phyloP scores from a whole-genome alignment of 1,140 invertebrate genomes.

The Brachionus plicatilis region DNA sequence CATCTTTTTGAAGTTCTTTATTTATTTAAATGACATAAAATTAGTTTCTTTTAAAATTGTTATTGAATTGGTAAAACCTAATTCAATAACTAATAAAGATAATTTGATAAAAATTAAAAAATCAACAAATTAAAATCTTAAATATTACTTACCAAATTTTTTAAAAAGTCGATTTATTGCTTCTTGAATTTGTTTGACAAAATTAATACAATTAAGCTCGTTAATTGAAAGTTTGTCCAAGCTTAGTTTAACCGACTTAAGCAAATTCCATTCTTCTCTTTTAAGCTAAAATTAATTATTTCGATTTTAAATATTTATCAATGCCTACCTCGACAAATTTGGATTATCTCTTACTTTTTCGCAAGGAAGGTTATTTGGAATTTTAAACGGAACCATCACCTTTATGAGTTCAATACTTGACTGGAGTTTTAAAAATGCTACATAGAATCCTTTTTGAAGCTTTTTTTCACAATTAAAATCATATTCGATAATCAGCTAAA shows the following conservation, averaged over 20 bases:
- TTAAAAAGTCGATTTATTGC: slow-evolving; percentile 7
- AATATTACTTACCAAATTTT: slow-evolving; percentile 33
- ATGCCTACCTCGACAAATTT: slow-evolving; percentile 81
- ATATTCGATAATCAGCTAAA: background rate
- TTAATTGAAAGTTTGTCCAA: background rate
- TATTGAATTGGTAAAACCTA: background rate
- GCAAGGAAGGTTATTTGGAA: slow-evolving; percentile 85
- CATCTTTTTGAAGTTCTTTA: too few species aligned
- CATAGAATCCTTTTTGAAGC: slow-evolving; percentile 76
- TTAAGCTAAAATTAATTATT: background rate
- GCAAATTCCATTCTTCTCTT: slow-evolving; percentile 32
- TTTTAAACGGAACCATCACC: slow-evolving; percentile 80
- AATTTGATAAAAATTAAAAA: background rate
- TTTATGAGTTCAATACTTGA: slow-evolving; percentile 87
- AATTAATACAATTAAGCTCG: slow-evolving; percentile 27
- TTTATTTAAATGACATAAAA: too few species aligned
- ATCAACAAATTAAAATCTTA: background rate
- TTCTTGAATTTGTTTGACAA: background rate
- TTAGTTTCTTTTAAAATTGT: too few species aligned
- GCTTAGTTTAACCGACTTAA: slow-evolving; percentile 15
- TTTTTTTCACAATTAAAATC: slow-evolving; percentile 25
- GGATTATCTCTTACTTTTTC: slow-evolving; percentile 85
- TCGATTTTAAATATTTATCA: background rate
- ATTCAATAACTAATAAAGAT: background rate
- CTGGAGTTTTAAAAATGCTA: slow-evolving; percentile 89